Evolutionary conservation across 1,140 invertebrate genomes (phyloP), one percentile per base, ranked within the genome.

Genomic region (Ctenoplectra terminalis): DNA sequence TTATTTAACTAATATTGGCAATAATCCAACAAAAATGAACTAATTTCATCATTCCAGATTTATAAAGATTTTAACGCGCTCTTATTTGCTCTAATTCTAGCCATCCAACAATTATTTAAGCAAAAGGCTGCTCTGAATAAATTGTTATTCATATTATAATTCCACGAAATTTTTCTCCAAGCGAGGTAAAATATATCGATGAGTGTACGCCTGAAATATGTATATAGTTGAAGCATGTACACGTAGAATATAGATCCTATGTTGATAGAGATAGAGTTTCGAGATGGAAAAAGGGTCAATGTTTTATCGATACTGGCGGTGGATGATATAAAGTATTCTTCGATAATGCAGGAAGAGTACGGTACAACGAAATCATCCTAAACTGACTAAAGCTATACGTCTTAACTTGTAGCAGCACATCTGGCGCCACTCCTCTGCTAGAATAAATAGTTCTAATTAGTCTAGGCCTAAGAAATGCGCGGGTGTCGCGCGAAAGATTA

Each of bases 201-300:
- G 29, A n/a, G 15, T 63, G 37, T 74, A 63, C 31, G 50, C 20
- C 26, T 50, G 43, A 50, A 63, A 31, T 54, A 76, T 43, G 61
- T 76, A 67, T 23, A 50, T 54, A 54, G 31, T 34, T 61, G 26
- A 76, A 29, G 34, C 26, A 34, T 23, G n/a, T 54, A 29, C 13
- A 43, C 43, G 26, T 43, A 31, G 17, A 20, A 66, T 66, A 76
- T 48, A 67, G 37, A 67, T 67, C 34, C 37, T 76, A 67, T 56
- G 34, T 75, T 52, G 61, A 54, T 67, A 67, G 61, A 67, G 74
- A 76, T 67, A 76, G 61, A 67, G 61, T 54, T 54, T 67, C 48
- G 50, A 40, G 74, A 76, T 76, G 63, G 74, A 23, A 56, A 43
- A 56, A 54, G 34, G 74, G 74, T 76, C 74, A 76, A 76, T 50